phyloP scores from a whole-genome alignment of 1,140 invertebrate species.

The Diachasmimorpha longicaudata region DNA sequence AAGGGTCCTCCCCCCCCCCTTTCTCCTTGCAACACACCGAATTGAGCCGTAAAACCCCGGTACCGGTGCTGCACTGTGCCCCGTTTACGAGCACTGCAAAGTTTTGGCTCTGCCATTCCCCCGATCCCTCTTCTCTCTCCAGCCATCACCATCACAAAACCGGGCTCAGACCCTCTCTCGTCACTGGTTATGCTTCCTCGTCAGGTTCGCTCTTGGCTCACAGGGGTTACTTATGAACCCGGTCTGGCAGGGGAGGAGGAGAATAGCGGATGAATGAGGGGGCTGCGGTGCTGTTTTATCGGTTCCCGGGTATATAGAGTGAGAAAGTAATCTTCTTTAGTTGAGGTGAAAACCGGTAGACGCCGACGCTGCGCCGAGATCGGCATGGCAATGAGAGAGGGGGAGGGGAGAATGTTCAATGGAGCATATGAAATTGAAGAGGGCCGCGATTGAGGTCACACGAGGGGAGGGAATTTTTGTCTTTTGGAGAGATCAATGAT shows the following conservation, averaged over 20 bases:
- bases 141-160: background rate
- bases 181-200: background rate
- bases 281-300: conserved; percentile 46
- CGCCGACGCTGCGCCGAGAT: background rate
- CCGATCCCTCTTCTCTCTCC: background rate
- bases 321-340: conserved; percentile 51
- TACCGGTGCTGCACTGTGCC: conserved; percentile 12
- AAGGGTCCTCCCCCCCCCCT: conserved; percentile 39
- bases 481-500: too few relatives aligned
- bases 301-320: conserved; percentile 39
- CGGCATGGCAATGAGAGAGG: background rate
- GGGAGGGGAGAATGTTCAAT: background rate
- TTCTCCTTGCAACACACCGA: conserved; percentile 42
- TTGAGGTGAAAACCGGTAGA: conserved; percentile 3
- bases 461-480: too few relatives aligned
- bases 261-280: background rate
- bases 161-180: background rate
- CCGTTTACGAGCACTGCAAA: conserved; percentile 57
- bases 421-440: background rate
- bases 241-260: background rate
- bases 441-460: too few relatives aligned
- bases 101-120: conserved; percentile 32
- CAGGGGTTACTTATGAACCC: background rate
- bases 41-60: conserved; percentile 55
- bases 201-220: background rate